Percentiles rank a stretch among this genome's conserved stretches.
Conservation (phyloP, 2,113 vertebrate species). For the Hypocryptadius cinnamomeus region DNA sequence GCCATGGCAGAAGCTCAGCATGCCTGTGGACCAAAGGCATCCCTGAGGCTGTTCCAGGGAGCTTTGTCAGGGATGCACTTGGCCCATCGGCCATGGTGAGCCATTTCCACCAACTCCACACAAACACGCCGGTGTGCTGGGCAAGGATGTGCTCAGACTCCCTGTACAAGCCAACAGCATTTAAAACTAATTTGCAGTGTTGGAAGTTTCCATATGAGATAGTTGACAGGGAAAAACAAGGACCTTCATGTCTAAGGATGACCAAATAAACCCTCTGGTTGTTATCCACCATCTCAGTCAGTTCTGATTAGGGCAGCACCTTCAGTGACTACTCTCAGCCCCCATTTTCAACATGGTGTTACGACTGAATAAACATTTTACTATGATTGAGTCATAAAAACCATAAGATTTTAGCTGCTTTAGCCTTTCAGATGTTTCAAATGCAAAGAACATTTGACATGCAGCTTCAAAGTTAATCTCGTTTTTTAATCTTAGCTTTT, state of each 20-base stretch:
- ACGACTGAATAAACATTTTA: not conserved
- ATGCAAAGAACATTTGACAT: slow-evolving; percentile 39
- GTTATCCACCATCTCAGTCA: not conserved
- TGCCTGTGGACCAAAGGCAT: not conserved
- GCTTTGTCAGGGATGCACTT: not conserved
- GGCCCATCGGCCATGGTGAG: accelerated
- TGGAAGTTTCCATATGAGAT: not conserved
- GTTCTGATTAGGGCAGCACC: not conserved
- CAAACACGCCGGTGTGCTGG: accelerated
- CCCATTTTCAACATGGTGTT: not conserved
- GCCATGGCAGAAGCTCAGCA: not conserved
- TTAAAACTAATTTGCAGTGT: not conserved
- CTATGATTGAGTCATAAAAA: not conserved
- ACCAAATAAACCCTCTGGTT: not conserved
- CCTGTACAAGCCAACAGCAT: not conserved
- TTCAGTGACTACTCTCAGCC: not conserved
- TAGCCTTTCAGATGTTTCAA: slow-evolving; percentile 13
- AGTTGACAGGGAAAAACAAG: not conserved
- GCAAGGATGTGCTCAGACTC: not conserved
- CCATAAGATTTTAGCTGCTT: slow-evolving; percentile 14
- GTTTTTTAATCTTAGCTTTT: not conserved
- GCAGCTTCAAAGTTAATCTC: slow-evolving; percentile 30
- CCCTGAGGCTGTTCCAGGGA: not conserved
- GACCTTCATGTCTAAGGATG: not conserved
- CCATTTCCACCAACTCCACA: not conserved